phyloP scores from a whole-genome alignment of 2,888 invertebrate species.

The Siphonodentalium dalli region DNA sequence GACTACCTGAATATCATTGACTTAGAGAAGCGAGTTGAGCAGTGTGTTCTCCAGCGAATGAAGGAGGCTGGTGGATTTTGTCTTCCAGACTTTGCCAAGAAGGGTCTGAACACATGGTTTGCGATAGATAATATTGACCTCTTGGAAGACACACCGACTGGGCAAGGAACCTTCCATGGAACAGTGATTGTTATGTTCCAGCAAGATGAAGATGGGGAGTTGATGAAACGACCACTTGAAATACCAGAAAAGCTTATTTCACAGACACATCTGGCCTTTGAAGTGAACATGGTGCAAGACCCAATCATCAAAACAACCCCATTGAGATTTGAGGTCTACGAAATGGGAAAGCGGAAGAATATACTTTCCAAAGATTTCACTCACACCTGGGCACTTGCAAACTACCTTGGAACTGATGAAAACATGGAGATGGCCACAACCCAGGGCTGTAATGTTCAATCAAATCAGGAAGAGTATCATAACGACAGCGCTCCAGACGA shows the following conservation, averaged over 20 bases:
- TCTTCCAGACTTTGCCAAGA: slow-evolving; percentile 24
- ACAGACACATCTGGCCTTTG: too few species aligned
- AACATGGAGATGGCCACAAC: too few species aligned
- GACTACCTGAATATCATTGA: slow-evolving; percentile 1
- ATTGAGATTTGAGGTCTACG: too few species aligned
- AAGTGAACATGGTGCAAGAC: too few species aligned
- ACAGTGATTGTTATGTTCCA: slow-evolving; percentile 20
- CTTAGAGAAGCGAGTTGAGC: slow-evolving; percentile 3
- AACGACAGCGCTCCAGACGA: too few species aligned
- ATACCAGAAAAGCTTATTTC: slow-evolving; percentile 20
- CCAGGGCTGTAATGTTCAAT: too few species aligned
- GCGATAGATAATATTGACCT: slow-evolving; percentile 26
- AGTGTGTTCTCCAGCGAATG: slow-evolving; percentile 15
- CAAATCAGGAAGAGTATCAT: too few species aligned
- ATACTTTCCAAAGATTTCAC: too few species aligned
- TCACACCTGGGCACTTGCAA: too few species aligned
- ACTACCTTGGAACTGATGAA: too few species aligned
- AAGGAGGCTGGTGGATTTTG: slow-evolving; percentile 11
- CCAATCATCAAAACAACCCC: too few species aligned
- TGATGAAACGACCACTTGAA: slow-evolving; percentile 13
- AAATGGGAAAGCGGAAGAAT: too few species aligned
- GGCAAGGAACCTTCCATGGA: slow-evolving; percentile 11
- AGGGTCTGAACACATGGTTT: slow-evolving; percentile 22
- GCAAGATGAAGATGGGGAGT: slow-evolving; percentile 15
- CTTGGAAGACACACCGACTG: slow-evolving; percentile 23